Percentiles rank a stretch among this genome's conserved stretches.
Conservation (phyloP, 1,140 invertebrate genomes). For the Glossosoma conforme region DNA sequence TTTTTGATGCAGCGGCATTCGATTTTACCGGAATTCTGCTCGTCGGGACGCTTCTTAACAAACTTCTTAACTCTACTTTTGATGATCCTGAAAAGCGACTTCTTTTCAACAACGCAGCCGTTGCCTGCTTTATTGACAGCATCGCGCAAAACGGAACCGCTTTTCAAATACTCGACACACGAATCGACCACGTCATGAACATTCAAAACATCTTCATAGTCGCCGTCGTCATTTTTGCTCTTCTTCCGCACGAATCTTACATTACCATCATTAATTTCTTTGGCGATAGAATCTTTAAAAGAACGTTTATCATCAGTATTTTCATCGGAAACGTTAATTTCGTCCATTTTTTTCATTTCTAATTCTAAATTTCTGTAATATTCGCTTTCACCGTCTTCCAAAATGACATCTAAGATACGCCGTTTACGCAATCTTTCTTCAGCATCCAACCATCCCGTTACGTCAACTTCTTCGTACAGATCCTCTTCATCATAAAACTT, state of each 20-base stretch:
- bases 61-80: conserved; percentile 39
- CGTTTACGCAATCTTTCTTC: conserved; percentile 13
- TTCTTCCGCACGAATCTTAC: conserved; percentile 25
- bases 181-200: conserved; percentile 34
- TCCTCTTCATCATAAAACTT: conserved; percentile 40
- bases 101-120: conserved; percentile 39
- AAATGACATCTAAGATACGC: conserved; percentile 40
- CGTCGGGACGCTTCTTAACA: conserved; percentile 39
- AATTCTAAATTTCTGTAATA: conserved; percentile 37
- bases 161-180: conserved; percentile 39
- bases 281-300: conserved; percentile 10
- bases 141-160: conserved; percentile 20
- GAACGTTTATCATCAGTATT: conserved; percentile 7
- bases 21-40: conserved; percentile 38
- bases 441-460: conserved; percentile 33
- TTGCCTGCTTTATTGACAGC: conserved; percentile 29
- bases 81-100: conserved; percentile 40
- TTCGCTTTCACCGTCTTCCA: conserved; percentile 48
- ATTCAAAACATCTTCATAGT: conserved; percentile 21
- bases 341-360: conserved; percentile 6
- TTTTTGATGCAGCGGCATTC: conserved; percentile 45
- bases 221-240: conserved; percentile 2
- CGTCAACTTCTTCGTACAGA: conserved; percentile 46
- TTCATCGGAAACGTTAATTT: background rate
- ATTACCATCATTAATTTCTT: conserved; percentile 23